Percentiles rank a stretch among this genome's conserved stretches.
These are phyloP conservation scores for Oedothorax gibbosus DNA, from an alignment of 1,140 invertebrate genomes.

Conservation along the genomic window DNA sequence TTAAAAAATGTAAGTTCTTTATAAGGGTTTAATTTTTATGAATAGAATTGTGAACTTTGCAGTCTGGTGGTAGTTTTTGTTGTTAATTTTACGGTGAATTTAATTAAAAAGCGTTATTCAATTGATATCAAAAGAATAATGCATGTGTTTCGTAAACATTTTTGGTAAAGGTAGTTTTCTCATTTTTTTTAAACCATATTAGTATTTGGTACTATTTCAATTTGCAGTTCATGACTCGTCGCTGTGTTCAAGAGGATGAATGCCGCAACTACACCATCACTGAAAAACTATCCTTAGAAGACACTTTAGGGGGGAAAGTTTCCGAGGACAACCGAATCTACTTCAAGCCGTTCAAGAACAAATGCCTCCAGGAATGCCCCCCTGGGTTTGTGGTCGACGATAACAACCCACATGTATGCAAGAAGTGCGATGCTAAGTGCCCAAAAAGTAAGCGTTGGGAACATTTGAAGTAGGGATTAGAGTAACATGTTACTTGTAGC, in stretches of 20 bases:
- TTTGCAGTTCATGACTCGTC: slow-evolving; percentile 75
- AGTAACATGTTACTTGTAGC: too few species aligned
- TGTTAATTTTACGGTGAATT: too few species aligned
- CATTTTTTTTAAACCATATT: too few species aligned
- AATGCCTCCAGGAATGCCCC: slow-evolving; percentile 83
- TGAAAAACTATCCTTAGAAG: slow-evolving; percentile 61
- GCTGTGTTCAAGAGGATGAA: slow-evolving; percentile 81
- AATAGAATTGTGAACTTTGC: too few species aligned
- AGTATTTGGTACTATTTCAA: background rate
- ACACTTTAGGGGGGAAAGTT: background rate
- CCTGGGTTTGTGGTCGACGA: slow-evolving; percentile 75
- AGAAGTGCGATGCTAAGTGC: slow-evolving; percentile 69
- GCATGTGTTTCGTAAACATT: too few species aligned
- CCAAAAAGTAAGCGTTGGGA: slow-evolving; percentile 69
- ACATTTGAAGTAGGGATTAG: background rate
- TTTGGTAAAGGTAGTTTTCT: too few species aligned
- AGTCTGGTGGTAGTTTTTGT: too few species aligned
- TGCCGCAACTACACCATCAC: slow-evolving; percentile 76
- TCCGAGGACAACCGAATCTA: slow-evolving; percentile 62
- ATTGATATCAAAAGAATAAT: too few species aligned
- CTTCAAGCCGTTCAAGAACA: slow-evolving; percentile 74
- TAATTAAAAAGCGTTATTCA: too few species aligned
- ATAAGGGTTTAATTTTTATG: too few species aligned
- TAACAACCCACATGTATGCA: slow-evolving; percentile 66
- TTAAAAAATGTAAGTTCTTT: too few species aligned